These are phyloP conservation scores for Hydrochoerus hydrochaeris DNA, from an alignment of 2,113 vertebrate genomes.

Conservation along the genomic window DNA sequence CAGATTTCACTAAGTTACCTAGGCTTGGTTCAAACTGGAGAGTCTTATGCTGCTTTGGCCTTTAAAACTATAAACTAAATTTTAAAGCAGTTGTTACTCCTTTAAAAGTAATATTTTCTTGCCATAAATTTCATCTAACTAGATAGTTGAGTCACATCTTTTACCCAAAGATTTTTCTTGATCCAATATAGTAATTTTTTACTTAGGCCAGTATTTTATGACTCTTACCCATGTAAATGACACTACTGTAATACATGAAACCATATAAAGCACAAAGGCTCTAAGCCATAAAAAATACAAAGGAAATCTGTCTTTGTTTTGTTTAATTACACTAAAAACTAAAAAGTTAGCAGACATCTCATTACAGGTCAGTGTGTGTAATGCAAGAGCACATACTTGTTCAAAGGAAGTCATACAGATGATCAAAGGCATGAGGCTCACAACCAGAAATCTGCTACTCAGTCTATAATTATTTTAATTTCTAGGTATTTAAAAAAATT, in stretches of 20 bases:
- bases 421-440: background rate
- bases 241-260: background rate
- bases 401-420: background rate
- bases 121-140: background rate
- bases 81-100: conserved; percentile 13
- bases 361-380: background rate
- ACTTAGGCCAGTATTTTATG: background rate
- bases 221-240: conserved; percentile 30
- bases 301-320: background rate
- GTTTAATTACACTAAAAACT: background rate
- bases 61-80: background rate
- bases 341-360: background rate
- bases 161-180: conserved; percentile 44
- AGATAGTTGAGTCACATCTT: background rate
- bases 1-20: background rate
- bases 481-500: conserved; percentile 6
- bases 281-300: conserved; percentile 6
- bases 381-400: background rate
- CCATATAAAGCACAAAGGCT: background rate
- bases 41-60: background rate
- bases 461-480: background rate
- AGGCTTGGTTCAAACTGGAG: background rate
- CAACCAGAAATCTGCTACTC: background rate
- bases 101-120: conserved; percentile 59
- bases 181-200: conserved; percentile 21